A percentile compares a stretch with the other conserved stretches of the same genome.
Conservation (phyloP, 23 tunicate genomes). For the Diplosoma virens region DNA sequence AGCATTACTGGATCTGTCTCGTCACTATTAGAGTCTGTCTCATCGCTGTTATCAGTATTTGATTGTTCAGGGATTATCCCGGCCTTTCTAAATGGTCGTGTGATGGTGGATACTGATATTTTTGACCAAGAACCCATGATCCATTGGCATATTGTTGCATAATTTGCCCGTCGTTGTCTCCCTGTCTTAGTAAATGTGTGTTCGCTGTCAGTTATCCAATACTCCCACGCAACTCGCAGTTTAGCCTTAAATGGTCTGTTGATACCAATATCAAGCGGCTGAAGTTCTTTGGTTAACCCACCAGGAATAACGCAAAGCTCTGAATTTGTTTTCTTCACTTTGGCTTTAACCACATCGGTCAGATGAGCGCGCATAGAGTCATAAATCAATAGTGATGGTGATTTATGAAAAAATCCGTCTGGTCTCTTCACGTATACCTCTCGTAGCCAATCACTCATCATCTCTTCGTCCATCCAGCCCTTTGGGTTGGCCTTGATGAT, state of each 20-base stretch:
- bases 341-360: conserved; percentile 48
- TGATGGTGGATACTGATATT: conserved; percentile 55
- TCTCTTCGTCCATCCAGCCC: conserved; percentile 63
- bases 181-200: conserved; percentile 57
- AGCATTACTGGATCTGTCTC: conserved; percentile 54
- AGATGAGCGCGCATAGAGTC: conserved; percentile 52
- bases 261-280: conserved; percentile 65
- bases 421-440: conserved; percentile 56
- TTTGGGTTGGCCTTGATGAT: conserved; percentile 60
- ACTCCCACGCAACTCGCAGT: conserved; percentile 55
- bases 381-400: conserved; percentile 41
- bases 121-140: conserved; percentile 48
- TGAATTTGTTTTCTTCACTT: conserved; percentile 54
- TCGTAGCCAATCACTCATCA: conserved; percentile 56
- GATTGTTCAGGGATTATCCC: conserved; percentile 51
- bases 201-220: conserved; percentile 54
- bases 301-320: conserved; percentile 55
- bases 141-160: conserved; percentile 47
- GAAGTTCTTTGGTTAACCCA: conserved; percentile 60
- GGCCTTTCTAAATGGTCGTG: conserved; percentile 45
- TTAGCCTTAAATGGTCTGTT: conserved; percentile 52
- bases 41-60: conserved; percentile 44
- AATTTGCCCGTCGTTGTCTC: conserved; percentile 49
- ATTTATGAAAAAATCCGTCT: conserved; percentile 49
- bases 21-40: conserved; percentile 47